Evolutionary conservation across 2,797 vertebrate species (phyloP).

Genomic region (Ceryle rudis): DNA sequence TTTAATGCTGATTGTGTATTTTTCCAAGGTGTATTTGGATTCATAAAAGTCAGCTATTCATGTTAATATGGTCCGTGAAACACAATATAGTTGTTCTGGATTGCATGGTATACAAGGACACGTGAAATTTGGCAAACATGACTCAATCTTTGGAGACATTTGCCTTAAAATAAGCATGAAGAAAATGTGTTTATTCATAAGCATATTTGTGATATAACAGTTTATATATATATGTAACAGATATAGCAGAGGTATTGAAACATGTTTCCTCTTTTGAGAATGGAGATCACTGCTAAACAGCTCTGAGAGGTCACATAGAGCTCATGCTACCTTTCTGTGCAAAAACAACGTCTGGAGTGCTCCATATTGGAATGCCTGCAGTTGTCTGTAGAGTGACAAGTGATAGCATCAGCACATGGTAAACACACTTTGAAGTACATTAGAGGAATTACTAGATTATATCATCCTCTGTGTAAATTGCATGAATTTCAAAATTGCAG

Average conservation of each 20-base stretch:
- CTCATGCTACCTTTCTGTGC: not conserved
- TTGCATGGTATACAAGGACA: not conserved
- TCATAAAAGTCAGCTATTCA: not conserved
- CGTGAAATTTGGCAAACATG: not conserved
- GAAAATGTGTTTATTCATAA: not conserved
- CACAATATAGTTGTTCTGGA: not conserved
- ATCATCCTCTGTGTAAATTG: not conserved
- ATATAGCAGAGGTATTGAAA: not conserved
- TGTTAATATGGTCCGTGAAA: not conserved
- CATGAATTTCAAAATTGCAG: not conserved
- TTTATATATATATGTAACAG: not conserved
- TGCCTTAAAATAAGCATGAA: not conserved
- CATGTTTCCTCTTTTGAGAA: not conserved
- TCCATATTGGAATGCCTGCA: not conserved
- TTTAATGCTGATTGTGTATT: not conserved
- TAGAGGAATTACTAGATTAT: not conserved
- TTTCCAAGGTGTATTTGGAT: not conserved
- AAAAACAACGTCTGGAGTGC: not conserved
- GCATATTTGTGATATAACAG: not conserved
- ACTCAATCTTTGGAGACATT: not conserved
- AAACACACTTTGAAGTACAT: not conserved
- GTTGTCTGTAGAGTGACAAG: not conserved
- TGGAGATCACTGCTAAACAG: not conserved
- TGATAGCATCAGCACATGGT: not conserved
- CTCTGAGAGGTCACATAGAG: not conserved